These are phyloP conservation scores for Acanthisitta chloris DNA, from an alignment of 2,113 vertebrate species.

Conservation along the genomic window DNA sequence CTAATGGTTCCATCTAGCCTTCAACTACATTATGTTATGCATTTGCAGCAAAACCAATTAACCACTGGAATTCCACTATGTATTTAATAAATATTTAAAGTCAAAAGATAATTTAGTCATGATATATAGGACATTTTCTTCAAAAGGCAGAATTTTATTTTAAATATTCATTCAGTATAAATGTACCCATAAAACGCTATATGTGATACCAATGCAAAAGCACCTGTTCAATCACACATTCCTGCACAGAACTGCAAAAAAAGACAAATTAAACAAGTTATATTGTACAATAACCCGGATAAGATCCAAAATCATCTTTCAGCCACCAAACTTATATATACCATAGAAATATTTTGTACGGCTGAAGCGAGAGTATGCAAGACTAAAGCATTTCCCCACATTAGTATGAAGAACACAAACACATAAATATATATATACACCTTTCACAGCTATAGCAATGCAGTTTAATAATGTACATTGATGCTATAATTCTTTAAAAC, in stretches of 20 bases:
- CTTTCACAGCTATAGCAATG: neutral
- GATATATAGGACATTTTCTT: neutral
- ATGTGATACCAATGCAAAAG: neutral
- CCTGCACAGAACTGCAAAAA: neutral
- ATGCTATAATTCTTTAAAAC: neutral
- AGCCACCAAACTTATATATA: neutral
- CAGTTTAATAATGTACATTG: neutral
- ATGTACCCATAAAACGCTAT: neutral
- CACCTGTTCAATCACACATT: neutral
- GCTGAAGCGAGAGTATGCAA: neutral
- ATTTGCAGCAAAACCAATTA: neutral
- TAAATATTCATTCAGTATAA: neutral
- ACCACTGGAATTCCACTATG: neutral
- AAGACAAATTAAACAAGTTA: neutral
- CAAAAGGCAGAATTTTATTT: neutral
- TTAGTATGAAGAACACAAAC: neutral
- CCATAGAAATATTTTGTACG: neutral
- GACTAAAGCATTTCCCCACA: neutral
- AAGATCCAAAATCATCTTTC: neutral
- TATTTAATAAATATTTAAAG: slow-evolving; percentile 1
- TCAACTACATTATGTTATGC: neutral
- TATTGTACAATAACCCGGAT: neutral
- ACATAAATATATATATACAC: neutral
- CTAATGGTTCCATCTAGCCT: neutral
- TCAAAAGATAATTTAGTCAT: neutral